A percentile compares a stretch with the other conserved stretches of the same genome.
Evolutionary conservation across 2,797 vertebrate species (phyloP).

Genomic region (Crax fasciolata): DNA sequence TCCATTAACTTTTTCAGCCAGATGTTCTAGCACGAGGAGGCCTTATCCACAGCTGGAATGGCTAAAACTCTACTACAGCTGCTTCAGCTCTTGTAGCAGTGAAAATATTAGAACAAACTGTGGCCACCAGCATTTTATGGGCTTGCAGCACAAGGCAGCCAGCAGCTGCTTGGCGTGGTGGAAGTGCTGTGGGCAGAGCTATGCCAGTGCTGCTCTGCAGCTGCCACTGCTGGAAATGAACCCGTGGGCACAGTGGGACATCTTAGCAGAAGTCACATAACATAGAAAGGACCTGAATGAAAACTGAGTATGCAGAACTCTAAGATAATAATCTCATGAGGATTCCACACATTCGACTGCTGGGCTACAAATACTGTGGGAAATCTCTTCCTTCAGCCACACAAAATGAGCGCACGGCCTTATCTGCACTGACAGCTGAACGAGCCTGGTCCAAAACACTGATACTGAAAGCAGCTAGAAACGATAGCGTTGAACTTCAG

Average conservation of each 20-base stretch:
- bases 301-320: background rate
- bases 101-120: background rate
- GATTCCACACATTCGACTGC: background rate
- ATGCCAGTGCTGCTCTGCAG: background rate
- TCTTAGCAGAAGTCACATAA: background rate
- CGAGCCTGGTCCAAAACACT: background rate
- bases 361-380: background rate
- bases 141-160: background rate
- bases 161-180: background rate
- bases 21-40: background rate
- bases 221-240: background rate
- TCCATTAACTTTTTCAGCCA: conserved; percentile 25
- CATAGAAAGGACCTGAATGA: background rate
- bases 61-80: background rate
- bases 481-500: accelerated
- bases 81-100: background rate
- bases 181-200: background rate
- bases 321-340: background rate
- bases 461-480: background rate
- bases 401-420: background rate
- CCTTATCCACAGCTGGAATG: background rate
- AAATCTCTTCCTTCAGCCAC: background rate
- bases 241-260: background rate
- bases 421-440: background rate
- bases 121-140: background rate